Evolutionary conservation across 1,140 invertebrate genomes (phyloP), one percentile per base, ranked within the genome.

Genomic region (Dendroctonus ponderosae): DNA sequence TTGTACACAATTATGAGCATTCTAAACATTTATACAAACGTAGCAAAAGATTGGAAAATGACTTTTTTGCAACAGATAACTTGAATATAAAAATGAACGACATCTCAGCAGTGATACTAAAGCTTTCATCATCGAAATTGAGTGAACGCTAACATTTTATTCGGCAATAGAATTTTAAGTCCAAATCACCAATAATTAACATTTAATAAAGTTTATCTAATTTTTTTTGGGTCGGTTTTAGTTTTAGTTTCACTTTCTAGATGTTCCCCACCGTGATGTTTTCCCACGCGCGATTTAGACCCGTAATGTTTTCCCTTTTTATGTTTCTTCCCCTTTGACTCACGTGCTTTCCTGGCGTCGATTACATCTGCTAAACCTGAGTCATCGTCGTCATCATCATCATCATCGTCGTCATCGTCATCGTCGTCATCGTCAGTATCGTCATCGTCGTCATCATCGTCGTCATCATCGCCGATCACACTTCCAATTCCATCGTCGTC

Each of bases 301-400:
- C 49, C 74, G 62, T 76, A 71, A 56, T 83, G 82, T 82, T 85
- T 86, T 70, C 81, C 81, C 76, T 78, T 83, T 85, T 83, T 79
- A 82, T 77, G 77, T 76, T 79, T 76, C 71, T 70, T 69, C 70
- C 58, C 43, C 58, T 89, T 90, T 75, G 89, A 91, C 89, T 91
- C 89, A 91, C 90, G 88, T 90, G 89, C 81, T 79, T 80, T 75
- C 72, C 85, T 84, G 68, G 86, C 85, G 76, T 85, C 85, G 73
- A 86, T 86, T 76, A 89, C 86, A 75, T 89, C 85, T 64, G 86
- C 86, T 56, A 87, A 83, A 68, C 85, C 86, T 42, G 86, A 85
- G 56, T 89, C 88, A 68, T 88, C 87, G 52, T 89, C 89, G 42
- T 90, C 89, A 62, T 89, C 87, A 7, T 88, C 89, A 7, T 89